A percentile compares a stretch with the other conserved stretches of the same genome.
Evolutionary conservation across 2,797 vertebrate genomes (phyloP).

Genomic region (Acropternis orthonyx): DNA sequence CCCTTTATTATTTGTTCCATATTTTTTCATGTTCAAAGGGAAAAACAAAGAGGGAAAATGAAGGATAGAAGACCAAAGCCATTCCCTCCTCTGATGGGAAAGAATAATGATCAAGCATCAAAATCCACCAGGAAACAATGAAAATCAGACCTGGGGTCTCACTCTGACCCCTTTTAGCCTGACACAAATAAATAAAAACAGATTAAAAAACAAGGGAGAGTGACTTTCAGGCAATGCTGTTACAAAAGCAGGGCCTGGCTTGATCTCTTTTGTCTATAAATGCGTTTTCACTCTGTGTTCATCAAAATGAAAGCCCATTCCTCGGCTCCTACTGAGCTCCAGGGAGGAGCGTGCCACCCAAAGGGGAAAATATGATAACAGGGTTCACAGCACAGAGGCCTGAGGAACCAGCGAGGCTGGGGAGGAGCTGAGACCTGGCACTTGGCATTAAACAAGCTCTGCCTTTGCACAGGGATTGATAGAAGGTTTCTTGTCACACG

Average conservation of each 20-base stretch:
- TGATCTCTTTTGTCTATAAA: neutral
- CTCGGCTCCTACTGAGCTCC: neutral
- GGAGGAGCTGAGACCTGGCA: neutral
- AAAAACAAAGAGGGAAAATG: neutral
- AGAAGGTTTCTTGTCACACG: neutral
- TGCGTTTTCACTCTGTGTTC: neutral
- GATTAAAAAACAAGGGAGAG: neutral
- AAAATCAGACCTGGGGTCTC: neutral
- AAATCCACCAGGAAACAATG: neutral
- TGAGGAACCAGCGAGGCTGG: neutral
- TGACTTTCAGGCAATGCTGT: neutral
- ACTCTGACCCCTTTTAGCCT: neutral
- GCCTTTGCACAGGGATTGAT: neutral
- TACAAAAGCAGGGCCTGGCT: neutral
- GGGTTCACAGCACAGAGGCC: conserved; percentile 20
- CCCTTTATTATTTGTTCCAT: neutral
- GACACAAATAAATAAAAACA: neutral
- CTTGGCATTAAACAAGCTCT: neutral
- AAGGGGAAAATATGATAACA: neutral
- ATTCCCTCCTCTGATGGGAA: neutral
- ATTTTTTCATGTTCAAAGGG: neutral
- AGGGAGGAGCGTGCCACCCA: conserved; percentile 32
- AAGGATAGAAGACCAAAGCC: neutral
- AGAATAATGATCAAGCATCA: neutral
- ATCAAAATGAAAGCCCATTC: neutral